Evolutionary conservation across 2,797 vertebrate species (phyloP), one percentile per base, ranked within the genome.

Genomic region (Manis javanica): DNA sequence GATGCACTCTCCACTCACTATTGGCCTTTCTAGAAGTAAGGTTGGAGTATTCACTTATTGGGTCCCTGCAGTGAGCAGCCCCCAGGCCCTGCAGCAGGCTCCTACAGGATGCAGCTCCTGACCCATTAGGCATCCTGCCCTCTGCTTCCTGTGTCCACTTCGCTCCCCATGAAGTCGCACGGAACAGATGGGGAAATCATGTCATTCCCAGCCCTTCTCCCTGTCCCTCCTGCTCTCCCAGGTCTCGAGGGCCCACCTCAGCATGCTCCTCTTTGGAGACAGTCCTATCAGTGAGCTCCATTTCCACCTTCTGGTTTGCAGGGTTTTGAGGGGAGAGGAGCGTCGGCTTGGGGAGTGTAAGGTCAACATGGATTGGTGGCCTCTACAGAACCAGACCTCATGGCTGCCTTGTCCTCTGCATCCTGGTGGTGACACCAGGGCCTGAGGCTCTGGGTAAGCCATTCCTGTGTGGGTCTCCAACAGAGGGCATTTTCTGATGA

Each of bases 311-410:
- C 31, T 1, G 26, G 42, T 68, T 14, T 57, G 24, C 3, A 29
- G 24, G 61, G 10, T 4, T 39, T 1, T 63, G 74, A 83, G 46
- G 71, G 9, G 2, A 74, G 19, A 90, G 7, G 55, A n/a, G 2
- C 34, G 18, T 37, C 3, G 0, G 39, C 11, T 49, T 0, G 0
- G 37, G 18, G 39, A 79, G 37, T 0, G 1, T 23, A n/a, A 34
- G 18, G 19, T 15, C 37, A 13, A 13, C 9, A 24, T 5, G 18
- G 39, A 59, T 10, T 51, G 16, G 49, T 7, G 23, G 18, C 15
- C 63, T 66, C 39, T 18, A n/a, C 21, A 68, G 64, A 53, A n/a
- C 49, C 39, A 75, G 63, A 19, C 26, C 7, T 57, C 34, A 46
- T 1, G 26, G 37, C 3, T 5, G 12, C 19, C 42, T 39, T 46